phyloP scores from a whole-genome alignment of 2,888 invertebrate species.

The Bugulina stolonifera region DNA sequence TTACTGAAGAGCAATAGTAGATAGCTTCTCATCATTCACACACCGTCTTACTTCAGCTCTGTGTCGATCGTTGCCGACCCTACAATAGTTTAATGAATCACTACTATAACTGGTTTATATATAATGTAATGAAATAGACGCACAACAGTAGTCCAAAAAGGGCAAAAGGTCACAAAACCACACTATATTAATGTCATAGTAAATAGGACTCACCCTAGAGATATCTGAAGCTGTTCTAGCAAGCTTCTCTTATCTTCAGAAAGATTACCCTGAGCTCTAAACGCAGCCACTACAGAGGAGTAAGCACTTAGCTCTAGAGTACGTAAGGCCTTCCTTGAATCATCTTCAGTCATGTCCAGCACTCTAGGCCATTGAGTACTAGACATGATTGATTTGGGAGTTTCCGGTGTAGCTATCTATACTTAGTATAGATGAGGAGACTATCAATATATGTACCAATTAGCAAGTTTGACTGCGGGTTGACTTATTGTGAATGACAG shows the following conservation, averaged over 20 bases:
- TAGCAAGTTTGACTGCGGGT: too few species aligned
- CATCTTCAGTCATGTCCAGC: constrained; percentile 78
- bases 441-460: too few species aligned
- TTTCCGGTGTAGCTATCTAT: too few species aligned
- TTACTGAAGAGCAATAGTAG: constrained; percentile 81
- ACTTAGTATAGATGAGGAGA: too few species aligned
- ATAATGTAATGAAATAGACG: too few species aligned
- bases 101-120: too few species aligned
- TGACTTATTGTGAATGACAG: too few species aligned
- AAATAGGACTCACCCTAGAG: constrained; percentile 58
- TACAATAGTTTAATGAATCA: too few species aligned
- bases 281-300: constrained; percentile 78
- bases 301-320: constrained; percentile 85
- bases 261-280: constrained; percentile 84
- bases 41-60: constrained; percentile 85
- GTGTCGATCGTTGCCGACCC: constrained; percentile 84
- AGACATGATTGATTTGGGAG: not conserved
- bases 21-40: constrained; percentile 81
- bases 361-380: constrained; percentile 62
- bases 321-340: constrained; percentile 79
- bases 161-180: too few species aligned
- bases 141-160: too few species aligned
- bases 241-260: constrained; percentile 76
- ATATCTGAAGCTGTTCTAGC: constrained; percentile 73
- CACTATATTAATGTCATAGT: too few species aligned